Evolutionary conservation across 1,140 invertebrate species (phyloP).

Genomic region (Pachypeltis micranthus): DNA sequence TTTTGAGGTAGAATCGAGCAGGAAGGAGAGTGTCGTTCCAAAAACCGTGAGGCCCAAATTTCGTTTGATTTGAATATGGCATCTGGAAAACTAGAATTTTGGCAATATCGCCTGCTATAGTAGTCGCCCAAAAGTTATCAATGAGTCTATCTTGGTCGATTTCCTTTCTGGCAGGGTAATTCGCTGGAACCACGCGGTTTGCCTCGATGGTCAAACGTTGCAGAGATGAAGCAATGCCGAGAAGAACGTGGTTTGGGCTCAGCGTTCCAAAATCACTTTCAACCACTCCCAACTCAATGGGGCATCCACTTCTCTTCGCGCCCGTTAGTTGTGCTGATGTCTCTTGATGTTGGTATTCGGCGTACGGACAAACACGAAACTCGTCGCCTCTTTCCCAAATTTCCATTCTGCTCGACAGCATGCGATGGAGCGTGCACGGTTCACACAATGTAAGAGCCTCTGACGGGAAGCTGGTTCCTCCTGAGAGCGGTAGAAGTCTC

Average conservation of each 20-base stretch:
- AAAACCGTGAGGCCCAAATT: slow-evolving; percentile 13
- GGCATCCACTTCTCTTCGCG: slow-evolving; percentile 38
- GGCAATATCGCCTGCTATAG: slow-evolving; percentile 33
- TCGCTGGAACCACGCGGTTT: no score
- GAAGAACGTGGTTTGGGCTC: slow-evolving; percentile 48
- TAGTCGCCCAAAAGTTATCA: slow-evolving; percentile 43
- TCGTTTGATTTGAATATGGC: not conserved
- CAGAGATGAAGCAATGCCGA: slow-evolving; percentile 58
- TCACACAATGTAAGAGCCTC: slow-evolving; percentile 45
- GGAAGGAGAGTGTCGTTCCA: slow-evolving; percentile 24
- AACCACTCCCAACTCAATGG: slow-evolving; percentile 46
- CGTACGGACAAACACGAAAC: slow-evolving; percentile 26
- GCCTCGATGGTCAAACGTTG: no score
- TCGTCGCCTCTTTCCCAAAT: slow-evolving; percentile 49
- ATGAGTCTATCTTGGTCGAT: slow-evolving; percentile 2
- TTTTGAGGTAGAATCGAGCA: slow-evolving; percentile 17
- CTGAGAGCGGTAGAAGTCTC: slow-evolving; percentile 26
- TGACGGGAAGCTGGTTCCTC: slow-evolving; percentile 31
- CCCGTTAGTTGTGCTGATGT: not conserved
- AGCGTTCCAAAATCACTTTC: slow-evolving; percentile 43
- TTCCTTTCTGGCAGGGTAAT: no score
- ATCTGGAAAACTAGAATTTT: slow-evolving; percentile 19
- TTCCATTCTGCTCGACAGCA: slow-evolving; percentile 59
- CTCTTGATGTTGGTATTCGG: not conserved
- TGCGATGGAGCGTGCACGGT: slow-evolving; percentile 61